Percentiles rank a stretch among this genome's conserved stretches.
Conservation (phyloP, 2,797 vertebrate genomes). For the Remorina albescens region DNA sequence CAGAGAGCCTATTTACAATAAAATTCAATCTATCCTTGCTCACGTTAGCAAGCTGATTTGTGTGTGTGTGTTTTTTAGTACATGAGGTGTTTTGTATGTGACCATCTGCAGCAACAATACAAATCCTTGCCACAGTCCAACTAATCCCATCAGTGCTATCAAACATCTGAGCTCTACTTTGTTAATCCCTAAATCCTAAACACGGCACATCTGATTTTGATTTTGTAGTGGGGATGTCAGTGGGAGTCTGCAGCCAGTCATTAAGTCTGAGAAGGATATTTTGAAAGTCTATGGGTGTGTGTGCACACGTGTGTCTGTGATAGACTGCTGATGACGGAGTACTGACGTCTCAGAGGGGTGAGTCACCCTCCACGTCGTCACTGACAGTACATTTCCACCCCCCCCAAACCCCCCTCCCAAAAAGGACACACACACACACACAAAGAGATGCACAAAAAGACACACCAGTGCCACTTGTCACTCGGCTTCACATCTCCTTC, state of each 20-base stretch:
- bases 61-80: constrained; percentile 19
- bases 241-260: constrained; percentile 36
- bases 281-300: constrained; percentile 10
- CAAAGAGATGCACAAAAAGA: constrained; percentile 16
- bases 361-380: constrained; percentile 73
- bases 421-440: constrained; percentile 25
- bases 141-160: constrained; percentile 52
- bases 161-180: constrained; percentile 48
- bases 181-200: constrained; percentile 57
- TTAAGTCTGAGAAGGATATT: constrained; percentile 58
- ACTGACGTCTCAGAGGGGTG: constrained; percentile 79
- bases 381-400: constrained; percentile 43
- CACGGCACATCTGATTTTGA: constrained; percentile 57
- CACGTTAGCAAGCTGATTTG: background rate
- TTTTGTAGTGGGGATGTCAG: constrained; percentile 49
- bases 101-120: constrained; percentile 41
- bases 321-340: constrained; percentile 68
- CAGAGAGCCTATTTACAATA: background rate
- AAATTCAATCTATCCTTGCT: constrained; percentile 20
- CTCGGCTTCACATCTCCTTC: constrained; percentile 46
- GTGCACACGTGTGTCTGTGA: constrained; percentile 1
- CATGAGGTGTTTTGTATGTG: constrained; percentile 39
- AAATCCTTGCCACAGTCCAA: constrained; percentile 26
- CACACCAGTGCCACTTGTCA: constrained; percentile 48
- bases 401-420: background rate